A percentile compares a stretch with the other conserved stretches of the same genome.
phyloP scores from a whole-genome alignment of 2,797 vertebrate genomes.

The Pantherophis alleghaniensis region DNA sequence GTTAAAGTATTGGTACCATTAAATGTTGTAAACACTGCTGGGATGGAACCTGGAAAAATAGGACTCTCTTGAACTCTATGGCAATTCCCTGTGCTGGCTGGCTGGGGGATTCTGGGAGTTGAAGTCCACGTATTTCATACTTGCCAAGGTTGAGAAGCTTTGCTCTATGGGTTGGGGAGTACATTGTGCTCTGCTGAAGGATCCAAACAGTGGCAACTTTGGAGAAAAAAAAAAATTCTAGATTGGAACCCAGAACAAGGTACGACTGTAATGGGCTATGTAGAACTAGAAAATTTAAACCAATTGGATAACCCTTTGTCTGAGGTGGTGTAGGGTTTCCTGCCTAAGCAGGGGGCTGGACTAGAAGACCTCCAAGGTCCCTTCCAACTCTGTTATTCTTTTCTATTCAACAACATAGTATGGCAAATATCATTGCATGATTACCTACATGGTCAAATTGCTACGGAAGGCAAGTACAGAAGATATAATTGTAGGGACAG shows the following conservation, averaged over 20 bases:
- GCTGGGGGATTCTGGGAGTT: background rate
- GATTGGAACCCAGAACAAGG: background rate
- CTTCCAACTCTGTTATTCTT: no score
- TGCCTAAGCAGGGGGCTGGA: no score
- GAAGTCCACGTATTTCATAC: background rate
- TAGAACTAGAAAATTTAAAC: background rate
- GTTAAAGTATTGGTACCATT: background rate
- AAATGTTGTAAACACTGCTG: background rate
- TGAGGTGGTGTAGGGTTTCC: no score
- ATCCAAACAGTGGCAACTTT: background rate
- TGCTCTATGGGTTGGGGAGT: background rate
- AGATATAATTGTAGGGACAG: background rate
- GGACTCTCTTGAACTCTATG: background rate
- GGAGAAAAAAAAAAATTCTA: background rate
- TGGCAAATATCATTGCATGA: background rate
- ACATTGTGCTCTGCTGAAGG: background rate
- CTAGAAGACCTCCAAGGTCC: no score
- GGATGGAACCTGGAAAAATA: background rate
- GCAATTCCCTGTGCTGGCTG: background rate
- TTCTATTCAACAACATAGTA: background rate
- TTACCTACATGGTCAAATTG: background rate
- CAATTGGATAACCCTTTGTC: background rate
- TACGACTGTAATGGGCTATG: background rate
- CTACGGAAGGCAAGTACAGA: background rate
- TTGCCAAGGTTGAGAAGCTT: background rate